phyloP scores from a whole-genome alignment of 2,888 invertebrate genomes.

The Dynastes grantii region DNA sequence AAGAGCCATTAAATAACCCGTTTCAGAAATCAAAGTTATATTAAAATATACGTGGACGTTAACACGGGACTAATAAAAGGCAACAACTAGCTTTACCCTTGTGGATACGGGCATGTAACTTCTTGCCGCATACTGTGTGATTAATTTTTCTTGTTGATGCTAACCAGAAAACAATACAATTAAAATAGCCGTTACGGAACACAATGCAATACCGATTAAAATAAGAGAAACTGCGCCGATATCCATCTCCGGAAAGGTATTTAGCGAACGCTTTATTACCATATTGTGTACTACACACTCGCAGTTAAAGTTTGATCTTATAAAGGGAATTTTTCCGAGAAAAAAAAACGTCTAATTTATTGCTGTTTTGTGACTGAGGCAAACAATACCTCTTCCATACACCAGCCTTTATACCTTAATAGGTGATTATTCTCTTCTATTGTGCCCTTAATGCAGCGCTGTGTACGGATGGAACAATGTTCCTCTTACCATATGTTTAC shows the following conservation, averaged over 20 bases:
- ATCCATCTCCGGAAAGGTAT: slow-evolving; percentile 55
- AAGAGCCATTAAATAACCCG: slow-evolving; percentile 35
- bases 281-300: slow-evolving; percentile 55
- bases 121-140: slow-evolving; percentile 34
- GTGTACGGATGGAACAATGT: slow-evolving; percentile 52
- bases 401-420: slow-evolving; percentile 54
- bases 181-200: slow-evolving; percentile 54
- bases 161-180: slow-evolving; percentile 53
- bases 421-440: slow-evolving; percentile 54
- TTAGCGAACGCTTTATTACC: slow-evolving; percentile 56
- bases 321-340: slow-evolving; percentile 53
- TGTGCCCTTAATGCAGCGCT: slow-evolving; percentile 35
- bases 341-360: slow-evolving; percentile 57
- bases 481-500: slow-evolving; percentile 50
- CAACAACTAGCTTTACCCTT: slow-evolving; percentile 22
- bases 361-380: slow-evolving; percentile 53
- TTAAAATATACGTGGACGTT: slow-evolving; percentile 23
- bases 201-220: slow-evolving; percentile 52
- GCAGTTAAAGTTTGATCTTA: slow-evolving; percentile 56
- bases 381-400: slow-evolving; percentile 55
- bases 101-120: slow-evolving; percentile 16
- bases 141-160: slow-evolving; percentile 37
- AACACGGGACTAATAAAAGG: slow-evolving; percentile 21
- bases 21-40: slow-evolving; percentile 23
- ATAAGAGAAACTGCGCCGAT: slow-evolving; percentile 49